Evolutionary conservation across 2,888 invertebrate genomes (phyloP).

Genomic region (Panorpa germanica): DNA sequence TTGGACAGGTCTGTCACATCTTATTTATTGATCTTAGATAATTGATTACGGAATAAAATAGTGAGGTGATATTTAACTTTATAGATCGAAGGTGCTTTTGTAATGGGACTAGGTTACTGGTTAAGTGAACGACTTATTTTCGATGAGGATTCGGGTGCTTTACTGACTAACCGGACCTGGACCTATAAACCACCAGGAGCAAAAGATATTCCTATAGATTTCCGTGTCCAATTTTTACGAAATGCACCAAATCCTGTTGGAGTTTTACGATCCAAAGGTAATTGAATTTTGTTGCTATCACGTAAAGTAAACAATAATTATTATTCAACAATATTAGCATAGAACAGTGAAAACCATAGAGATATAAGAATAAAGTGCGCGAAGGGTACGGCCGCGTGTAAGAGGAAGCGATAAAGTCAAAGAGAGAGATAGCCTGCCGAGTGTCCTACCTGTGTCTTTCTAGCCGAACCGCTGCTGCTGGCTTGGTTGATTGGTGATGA

Average conservation of each 20-base stretch:
- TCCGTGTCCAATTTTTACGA: conserved; percentile 29
- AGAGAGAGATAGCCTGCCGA: too few species aligned
- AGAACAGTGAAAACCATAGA: too few species aligned
- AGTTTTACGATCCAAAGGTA: conserved; percentile 35
- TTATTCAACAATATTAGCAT: too few species aligned
- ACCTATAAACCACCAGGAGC: conserved; percentile 35
- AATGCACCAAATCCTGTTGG: conserved; percentile 30
- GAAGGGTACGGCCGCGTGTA: too few species aligned
- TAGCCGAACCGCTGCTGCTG: too few species aligned
- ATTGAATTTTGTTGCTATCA: neutral
- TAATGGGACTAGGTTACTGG: conserved; percentile 37
- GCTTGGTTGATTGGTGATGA: too few species aligned
- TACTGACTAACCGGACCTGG: conserved; percentile 41
- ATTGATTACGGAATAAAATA: conserved; percentile 1
- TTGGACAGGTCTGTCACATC: conserved; percentile 37
- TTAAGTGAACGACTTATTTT: conserved; percentile 34
- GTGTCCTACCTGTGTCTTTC: too few species aligned
- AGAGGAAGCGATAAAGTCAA: too few species aligned
- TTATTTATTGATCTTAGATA: neutral
- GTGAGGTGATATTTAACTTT: neutral
- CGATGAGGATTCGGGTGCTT: conserved; percentile 28
- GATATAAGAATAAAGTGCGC: too few species aligned
- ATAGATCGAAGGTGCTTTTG: conserved; percentile 33
- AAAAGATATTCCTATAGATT: conserved; percentile 37
- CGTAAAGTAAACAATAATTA: too few species aligned